Percentiles rank a stretch among this genome's conserved stretches.
Conservation (phyloP, 2,888 invertebrate species). For the Rosalia funebris region DNA sequence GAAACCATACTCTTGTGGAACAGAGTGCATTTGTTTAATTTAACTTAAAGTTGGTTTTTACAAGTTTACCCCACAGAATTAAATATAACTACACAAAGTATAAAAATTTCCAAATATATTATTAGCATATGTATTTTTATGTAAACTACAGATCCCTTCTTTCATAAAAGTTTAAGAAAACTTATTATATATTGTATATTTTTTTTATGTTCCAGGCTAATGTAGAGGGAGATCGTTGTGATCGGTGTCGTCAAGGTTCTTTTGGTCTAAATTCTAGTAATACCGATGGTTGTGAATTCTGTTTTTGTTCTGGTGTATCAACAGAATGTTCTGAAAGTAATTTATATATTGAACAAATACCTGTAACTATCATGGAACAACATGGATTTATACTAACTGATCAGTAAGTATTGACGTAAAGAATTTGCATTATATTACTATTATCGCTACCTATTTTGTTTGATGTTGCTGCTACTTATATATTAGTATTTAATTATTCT, state of each 20-base stretch:
- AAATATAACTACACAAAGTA: too few species aligned
- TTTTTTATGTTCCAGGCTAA: conserved; percentile 68
- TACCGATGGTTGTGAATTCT: conserved; percentile 82
- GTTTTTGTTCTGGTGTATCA: conserved; percentile 88
- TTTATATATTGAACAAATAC: conserved; percentile 73
- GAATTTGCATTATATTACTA: too few species aligned
- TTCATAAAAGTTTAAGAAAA: too few species aligned
- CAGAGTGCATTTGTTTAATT: too few species aligned
- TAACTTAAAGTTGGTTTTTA: too few species aligned
- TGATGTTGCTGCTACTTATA: neutral
- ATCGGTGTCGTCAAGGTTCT: conserved; percentile 80
- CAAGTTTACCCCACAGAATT: too few species aligned
- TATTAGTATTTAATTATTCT: neutral
- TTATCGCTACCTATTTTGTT: neutral
- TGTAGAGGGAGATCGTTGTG: conserved; percentile 81
- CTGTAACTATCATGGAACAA: conserved; percentile 70
- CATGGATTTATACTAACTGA: conserved; percentile 75
- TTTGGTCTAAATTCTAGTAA: conserved; percentile 79
- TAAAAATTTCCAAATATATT: too few species aligned
- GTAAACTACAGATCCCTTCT: too few species aligned
- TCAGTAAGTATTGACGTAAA: conserved; percentile 63
- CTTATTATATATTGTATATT: neutral
- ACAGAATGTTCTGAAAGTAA: conserved; percentile 77
- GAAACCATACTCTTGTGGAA: too few species aligned
- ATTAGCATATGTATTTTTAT: too few species aligned